Percentiles rank a stretch among this genome's conserved stretches.
These are phyloP conservation scores for Fregata magnificens DNA, from an alignment of 2,113 vertebrate species.

Conservation along the genomic window DNA sequence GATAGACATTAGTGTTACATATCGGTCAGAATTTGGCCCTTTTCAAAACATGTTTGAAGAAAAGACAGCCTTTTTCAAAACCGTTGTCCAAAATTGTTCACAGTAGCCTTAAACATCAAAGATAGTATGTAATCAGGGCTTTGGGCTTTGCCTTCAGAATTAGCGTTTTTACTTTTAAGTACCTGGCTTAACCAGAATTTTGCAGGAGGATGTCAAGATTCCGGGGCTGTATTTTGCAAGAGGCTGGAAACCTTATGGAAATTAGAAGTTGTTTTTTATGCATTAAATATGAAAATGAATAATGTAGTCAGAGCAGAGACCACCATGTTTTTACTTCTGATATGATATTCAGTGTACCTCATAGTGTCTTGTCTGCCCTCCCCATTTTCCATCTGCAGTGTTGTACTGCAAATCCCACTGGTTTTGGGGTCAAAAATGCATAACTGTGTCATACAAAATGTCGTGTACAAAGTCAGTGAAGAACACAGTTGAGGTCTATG, in stretches of 20 bases:
- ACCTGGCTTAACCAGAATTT: neutral
- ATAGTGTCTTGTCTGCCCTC: neutral
- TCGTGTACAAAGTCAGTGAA: neutral
- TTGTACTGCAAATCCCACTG: neutral
- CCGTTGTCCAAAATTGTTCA: neutral
- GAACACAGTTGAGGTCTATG: neutral
- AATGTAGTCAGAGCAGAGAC: neutral
- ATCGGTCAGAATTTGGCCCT: neutral
- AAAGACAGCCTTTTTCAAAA: neutral
- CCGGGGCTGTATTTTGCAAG: neutral
- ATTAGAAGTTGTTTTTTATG: neutral
- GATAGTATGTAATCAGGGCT: neutral
- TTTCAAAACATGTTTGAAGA: neutral
- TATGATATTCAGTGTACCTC: neutral
- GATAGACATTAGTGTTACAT: neutral
- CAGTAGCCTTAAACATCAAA: neutral
- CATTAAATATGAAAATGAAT: constrained; percentile 42
- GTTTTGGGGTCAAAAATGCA: neutral
- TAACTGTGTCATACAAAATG: neutral
- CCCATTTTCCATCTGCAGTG: neutral
- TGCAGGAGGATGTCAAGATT: neutral
- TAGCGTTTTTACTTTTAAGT: neutral
- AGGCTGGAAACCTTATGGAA: neutral
- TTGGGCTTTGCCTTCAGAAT: neutral
- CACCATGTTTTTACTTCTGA: neutral